Evolutionary conservation across 2,797 vertebrate genomes (phyloP).

Genomic region (Acipenser ruthenus): DNA sequence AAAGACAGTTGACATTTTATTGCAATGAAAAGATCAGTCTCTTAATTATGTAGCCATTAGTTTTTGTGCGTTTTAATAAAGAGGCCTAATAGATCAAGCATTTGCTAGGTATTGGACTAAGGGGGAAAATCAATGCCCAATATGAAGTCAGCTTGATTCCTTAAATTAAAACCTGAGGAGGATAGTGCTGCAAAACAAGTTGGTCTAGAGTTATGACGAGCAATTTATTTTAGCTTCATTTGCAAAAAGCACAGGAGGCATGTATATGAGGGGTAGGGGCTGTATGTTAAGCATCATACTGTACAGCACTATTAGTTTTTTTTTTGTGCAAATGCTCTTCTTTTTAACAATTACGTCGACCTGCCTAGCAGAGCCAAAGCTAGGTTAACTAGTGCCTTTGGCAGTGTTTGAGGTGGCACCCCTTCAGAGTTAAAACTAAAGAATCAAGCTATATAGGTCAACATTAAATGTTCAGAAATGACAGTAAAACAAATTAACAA

Average conservation of each 20-base stretch:
- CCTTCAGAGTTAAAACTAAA: too few relatives aligned
- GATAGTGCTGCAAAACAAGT: conserved; percentile 21
- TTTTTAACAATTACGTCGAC: background rate
- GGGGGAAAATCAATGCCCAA: conserved; percentile 42
- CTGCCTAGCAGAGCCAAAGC: too few relatives aligned
- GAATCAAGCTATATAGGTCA: too few relatives aligned
- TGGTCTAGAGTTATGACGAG: conserved; percentile 1
- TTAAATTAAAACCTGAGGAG: conserved; percentile 48
- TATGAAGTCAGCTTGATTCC: conserved; percentile 29
- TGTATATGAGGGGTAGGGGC: too few relatives aligned
- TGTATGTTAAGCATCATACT: too few relatives aligned
- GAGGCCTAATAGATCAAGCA: conserved; percentile 41
- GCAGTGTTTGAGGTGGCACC: too few relatives aligned
- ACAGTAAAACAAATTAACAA: too few relatives aligned
- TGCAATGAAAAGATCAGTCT: conserved; percentile 42
- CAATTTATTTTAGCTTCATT: background rate
- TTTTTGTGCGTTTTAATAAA: conserved; percentile 56
- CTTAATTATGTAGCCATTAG: conserved; percentile 48
- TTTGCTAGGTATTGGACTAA: conserved; percentile 34
- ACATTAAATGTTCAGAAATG: too few relatives aligned
- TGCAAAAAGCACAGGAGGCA: too few relatives aligned
- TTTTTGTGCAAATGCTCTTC: too few relatives aligned
- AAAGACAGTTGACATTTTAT: conserved; percentile 61
- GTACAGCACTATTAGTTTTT: too few relatives aligned
- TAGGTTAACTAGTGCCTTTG: too few relatives aligned